Evolutionary conservation across 2,888 invertebrate species (phyloP).

Genomic region (Amphiduros pacificus): DNA sequence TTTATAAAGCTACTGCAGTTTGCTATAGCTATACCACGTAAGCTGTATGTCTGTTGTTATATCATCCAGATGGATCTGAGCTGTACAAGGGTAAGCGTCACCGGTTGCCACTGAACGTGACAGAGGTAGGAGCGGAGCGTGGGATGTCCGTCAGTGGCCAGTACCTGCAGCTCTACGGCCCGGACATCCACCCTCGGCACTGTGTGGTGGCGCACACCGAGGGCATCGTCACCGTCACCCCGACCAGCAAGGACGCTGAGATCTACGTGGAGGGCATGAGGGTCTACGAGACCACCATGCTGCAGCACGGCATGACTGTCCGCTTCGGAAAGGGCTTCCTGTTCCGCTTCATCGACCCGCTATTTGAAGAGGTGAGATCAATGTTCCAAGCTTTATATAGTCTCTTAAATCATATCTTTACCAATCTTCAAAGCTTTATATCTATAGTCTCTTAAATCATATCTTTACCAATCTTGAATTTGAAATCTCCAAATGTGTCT

Average conservation of each 20-base stretch:
- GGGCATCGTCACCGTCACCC: conserved; percentile 90
- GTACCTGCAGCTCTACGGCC: conserved; percentile 69
- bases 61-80: conserved; percentile 65
- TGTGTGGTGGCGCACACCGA: conserved; percentile 90
- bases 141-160: conserved; percentile 62
- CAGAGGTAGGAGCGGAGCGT: conserved; percentile 75
- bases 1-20: too few species aligned
- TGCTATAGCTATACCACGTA: too few species aligned
- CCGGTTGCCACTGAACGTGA: conserved; percentile 68
- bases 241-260: conserved; percentile 88
- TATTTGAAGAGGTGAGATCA: conserved; percentile 44
- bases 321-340: conserved; percentile 63
- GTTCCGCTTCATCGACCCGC: conserved; percentile 63
- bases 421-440: too few species aligned
- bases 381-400: neutral
- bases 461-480: too few species aligned
- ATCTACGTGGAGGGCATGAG: conserved; percentile 93
- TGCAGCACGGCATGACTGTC: conserved; percentile 67
- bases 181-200: conserved; percentile 90
- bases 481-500: too few species aligned
- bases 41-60: too few species aligned
- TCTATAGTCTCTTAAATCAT: too few species aligned
- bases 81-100: conserved; percentile 63
- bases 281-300: conserved; percentile 87
- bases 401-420: neutral